Conservation (phyloP, 2,113 vertebrate species). For the Archilochus colubris region DNA sequence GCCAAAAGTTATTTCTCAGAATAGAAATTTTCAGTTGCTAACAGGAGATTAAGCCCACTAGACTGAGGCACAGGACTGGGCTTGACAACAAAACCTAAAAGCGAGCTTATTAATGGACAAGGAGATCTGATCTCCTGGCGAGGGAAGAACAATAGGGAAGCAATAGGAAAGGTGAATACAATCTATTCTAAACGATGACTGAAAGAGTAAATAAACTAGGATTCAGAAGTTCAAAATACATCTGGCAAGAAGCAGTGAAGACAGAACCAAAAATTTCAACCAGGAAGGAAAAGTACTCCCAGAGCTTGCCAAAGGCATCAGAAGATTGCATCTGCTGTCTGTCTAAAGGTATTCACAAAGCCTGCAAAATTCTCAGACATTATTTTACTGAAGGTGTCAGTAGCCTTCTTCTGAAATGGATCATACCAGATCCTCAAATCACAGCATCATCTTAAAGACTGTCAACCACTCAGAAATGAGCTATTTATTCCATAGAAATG, state of each 20-base stretch:
- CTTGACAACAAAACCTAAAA: neutral
- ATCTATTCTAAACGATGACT: neutral
- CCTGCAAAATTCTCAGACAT: neutral
- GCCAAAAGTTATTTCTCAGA: neutral
- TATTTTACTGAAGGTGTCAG: neutral
- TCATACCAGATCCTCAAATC: neutral
- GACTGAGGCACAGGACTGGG: neutral
- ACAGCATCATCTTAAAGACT: neutral
- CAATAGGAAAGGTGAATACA: neutral
- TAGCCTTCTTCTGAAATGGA: neutral
- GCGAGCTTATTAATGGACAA: neutral
- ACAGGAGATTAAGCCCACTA: neutral
- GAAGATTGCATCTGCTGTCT: neutral
- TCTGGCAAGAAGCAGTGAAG: neutral
- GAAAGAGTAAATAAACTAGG: neutral
- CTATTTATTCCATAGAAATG: neutral
- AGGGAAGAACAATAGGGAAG: rapidly evolving
- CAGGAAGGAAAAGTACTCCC: neutral
- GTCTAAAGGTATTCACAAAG: neutral
- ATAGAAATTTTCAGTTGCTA: neutral
- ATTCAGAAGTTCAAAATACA: neutral
- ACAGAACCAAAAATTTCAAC: neutral
- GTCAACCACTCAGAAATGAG: neutral
- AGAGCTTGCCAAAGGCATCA: neutral
- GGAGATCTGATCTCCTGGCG: neutral